Percentiles rank a stretch among this genome's conserved stretches.
Evolutionary conservation across 2,888 invertebrate species (phyloP).

Genomic region (Elgonia sp.): DNA sequence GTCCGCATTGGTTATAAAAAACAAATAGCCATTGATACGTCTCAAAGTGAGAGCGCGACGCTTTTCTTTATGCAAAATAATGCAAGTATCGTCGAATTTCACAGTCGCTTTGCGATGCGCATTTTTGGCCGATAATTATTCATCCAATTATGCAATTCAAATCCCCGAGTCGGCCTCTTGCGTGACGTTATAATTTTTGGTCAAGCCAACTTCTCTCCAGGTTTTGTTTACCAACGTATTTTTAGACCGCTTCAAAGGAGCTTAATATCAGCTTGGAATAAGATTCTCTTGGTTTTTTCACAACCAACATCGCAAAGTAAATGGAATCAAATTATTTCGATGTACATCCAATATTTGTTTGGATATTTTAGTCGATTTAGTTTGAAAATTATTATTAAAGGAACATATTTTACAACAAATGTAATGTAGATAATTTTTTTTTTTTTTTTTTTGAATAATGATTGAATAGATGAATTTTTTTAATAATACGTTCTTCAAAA

Average conservation of each 20-base stretch:
- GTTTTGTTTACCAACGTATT: conserved; percentile 62
- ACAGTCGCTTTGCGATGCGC: background rate
- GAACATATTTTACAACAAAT: no score
- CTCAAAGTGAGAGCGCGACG: background rate
- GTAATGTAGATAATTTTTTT: no score
- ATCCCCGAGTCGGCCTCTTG: background rate
- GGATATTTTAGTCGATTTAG: no score
- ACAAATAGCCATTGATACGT: conserved; percentile 33
- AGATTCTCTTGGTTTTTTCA: background rate
- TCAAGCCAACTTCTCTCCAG: conserved; percentile 29
- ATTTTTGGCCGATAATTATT: background rate
- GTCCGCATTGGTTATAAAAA: conserved; percentile 50
- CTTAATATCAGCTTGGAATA: conserved; percentile 15
- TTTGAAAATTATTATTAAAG: no score
- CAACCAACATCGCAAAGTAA: no score
- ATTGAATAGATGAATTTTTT: no score
- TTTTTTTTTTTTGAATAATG: no score
- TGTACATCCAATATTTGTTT: no score
- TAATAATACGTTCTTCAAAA: no score
- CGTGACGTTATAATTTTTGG: conserved; percentile 27
- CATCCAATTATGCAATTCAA: background rate
- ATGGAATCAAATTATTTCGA: no score
- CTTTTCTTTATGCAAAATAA: conserved; percentile 15
- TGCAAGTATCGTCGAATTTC: conserved; percentile 22
- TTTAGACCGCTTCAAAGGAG: conserved; percentile 61